A percentile compares a stretch with the other conserved stretches of the same genome.
Conservation (phyloP, 2,888 invertebrate species). For the Thysanoteuthis rhombus region DNA sequence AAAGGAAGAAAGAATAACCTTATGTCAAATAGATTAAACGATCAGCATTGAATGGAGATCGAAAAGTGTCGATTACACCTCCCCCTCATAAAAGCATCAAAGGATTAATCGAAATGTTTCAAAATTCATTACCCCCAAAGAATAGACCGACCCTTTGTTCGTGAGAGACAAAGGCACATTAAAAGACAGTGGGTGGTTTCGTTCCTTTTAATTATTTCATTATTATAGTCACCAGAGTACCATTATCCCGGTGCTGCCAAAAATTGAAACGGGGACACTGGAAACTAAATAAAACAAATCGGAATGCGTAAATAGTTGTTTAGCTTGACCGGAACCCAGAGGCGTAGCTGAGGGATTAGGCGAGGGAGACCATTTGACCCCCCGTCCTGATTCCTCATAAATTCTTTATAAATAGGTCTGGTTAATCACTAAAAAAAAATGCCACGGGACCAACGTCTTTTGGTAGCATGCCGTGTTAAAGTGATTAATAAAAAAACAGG, state of each 20-base stretch:
- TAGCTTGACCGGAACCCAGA: not conserved
- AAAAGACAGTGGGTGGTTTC: not conserved
- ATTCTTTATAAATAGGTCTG: no score
- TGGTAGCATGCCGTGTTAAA: no score
- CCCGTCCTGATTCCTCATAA: no score
- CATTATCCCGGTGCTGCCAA: not conserved
- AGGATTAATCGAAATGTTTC: not conserved
- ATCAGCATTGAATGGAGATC: not conserved
- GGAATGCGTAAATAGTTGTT: not conserved
- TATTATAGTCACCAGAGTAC: not conserved
- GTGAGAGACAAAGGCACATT: not conserved
- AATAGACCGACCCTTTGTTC: not conserved
- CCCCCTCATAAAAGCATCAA: not conserved
- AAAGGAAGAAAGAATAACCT: not conserved
- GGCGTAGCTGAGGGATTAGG: no score
- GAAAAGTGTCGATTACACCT: not conserved
- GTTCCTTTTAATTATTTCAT: not conserved
- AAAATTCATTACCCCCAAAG: not conserved
- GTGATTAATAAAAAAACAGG: no score
- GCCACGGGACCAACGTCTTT: no score
- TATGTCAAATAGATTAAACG: no score
- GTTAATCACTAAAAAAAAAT: no score
- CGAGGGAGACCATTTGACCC: no score
- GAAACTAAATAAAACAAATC: not conserved
- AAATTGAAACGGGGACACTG: not conserved